Evolutionary conservation across 1,140 invertebrate species (phyloP), one percentile per base, ranked within the genome.

Genomic region (Aphelenchoides fujianensis): DNA sequence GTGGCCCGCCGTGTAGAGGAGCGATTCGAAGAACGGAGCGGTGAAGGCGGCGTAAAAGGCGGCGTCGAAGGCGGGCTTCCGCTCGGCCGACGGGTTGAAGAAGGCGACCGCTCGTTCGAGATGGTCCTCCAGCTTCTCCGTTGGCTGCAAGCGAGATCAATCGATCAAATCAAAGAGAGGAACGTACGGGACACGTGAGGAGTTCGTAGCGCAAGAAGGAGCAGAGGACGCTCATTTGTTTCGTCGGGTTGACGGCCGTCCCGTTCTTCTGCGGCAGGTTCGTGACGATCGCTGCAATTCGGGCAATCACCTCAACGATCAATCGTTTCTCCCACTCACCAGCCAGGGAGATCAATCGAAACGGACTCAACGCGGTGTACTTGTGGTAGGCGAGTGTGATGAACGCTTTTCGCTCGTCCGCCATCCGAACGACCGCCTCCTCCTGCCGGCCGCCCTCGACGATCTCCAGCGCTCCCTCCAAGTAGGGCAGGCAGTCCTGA

Each of bases 381-480:
- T 74, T 74, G 12, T 62, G 72, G 68, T 74, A 74, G 23, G 74
- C 74, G 3, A 74, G 28, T 12, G 27, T 54, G 12, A 72, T 54
- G 36, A 1, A 71, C 19, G 67, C n/a, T 32, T 69, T n/a, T n/a
- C 53, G 63, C 1, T 19, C 37, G 7, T 66, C 63, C 19, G 53
- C 31, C 16, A 35, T 35, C 32, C 53, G 28, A 5, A 59, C 19
- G 12, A 66, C 27, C 16, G 53, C 12, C n/a, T 66, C 30, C 31
- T 34, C 59, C 36, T n/a, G 16, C 19, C 19, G 31, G 36, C 1
- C 59, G 23, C 23, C 41, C 23, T 34, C 19, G 27, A 61, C 59
- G 36, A 61, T n/a, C 36, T 61, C 31, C 59, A 61, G 36, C n/a
- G 31, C 41, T 16, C 23, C 41, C 23, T 48, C 41, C 41, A 48